Conservation (phyloP, 2,113 vertebrate genomes). For the Zosterops hypoxanthus region DNA sequence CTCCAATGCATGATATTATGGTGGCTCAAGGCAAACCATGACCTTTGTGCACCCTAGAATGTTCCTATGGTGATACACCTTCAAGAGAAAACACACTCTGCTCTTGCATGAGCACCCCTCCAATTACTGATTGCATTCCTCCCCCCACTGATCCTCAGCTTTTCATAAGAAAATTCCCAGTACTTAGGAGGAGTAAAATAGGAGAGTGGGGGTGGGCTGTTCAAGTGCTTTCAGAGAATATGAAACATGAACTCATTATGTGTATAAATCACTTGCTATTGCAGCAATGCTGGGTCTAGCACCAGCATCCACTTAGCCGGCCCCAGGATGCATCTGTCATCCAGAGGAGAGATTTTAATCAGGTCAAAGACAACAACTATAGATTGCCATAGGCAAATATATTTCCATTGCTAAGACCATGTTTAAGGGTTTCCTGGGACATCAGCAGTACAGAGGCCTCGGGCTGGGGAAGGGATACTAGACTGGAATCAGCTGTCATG, state of each 20-base stretch:
- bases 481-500: background rate
- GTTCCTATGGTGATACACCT: background rate
- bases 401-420: background rate
- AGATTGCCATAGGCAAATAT: background rate
- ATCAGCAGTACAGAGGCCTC: slow-evolving; percentile 6
- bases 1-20: background rate
- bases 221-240: background rate
- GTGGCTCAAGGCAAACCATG: background rate
- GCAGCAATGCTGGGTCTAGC: background rate
- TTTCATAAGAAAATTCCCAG: background rate
- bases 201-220: background rate
- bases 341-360: slow-evolving; percentile 30
- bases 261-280: background rate
- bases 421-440: slow-evolving; percentile 3
- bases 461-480: background rate
- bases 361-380: slow-evolving; percentile 16
- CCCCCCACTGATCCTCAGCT: background rate
- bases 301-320: slow-evolving; percentile 25
- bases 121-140: background rate
- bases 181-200: background rate
- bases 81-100: background rate
- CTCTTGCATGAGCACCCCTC: background rate
- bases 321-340: slow-evolving; percentile 19
- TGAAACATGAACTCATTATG: background rate
- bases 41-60: background rate